Evolutionary conservation across 2,797 vertebrate genomes (phyloP), one percentile per base, ranked within the genome.

Genomic region (Xerus rutilus): DNA sequence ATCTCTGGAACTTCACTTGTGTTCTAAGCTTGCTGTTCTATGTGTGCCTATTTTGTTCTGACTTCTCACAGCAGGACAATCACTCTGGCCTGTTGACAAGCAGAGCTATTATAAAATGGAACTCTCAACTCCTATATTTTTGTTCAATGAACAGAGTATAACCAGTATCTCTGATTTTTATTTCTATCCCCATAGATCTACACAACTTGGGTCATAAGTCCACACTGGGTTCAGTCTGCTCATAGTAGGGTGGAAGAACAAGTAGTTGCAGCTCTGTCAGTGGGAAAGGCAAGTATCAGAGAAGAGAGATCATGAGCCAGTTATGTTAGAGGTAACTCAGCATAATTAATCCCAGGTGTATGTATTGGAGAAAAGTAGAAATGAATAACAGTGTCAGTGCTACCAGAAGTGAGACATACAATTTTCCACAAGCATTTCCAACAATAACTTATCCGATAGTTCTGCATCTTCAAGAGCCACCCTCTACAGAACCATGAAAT

Each of bases 341-440:
- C 62, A 30, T 79, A 85, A 93, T 67, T 64, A 25, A 81, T 11
- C 78, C 86, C 81, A 94, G 12, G 39, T 32, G 69, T 32, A 79
- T n/a, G 39, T 79, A 70, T 72, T 79, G 10, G 69, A 86, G 45
- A 92, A 62, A 23, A 67, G 64, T 12, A 45, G 59, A 84, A 86
- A 79, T 45, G 35, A 79, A 79, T 47, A 72, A 62, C 32, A 74
- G 9, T 59, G 28, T 28, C 62, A 39, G 81, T 49, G 65, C 86
- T 92, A 57, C 87, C 52, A 77, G 74, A 95, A 96, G 65, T 72
- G 87, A 87, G 47, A 54, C 89, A 91, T 32, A 64, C 21, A 65
- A 77, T 72, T 92, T 95, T 91, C 86, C 96, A 96, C 43, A 76
- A 81, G 18, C n/a, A 35, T 78, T 93, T 96, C 87, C 84, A 96